These are phyloP conservation scores for Chloropsis hardwickii DNA, from an alignment of 2,113 vertebrate species.

Conservation along the genomic window DNA sequence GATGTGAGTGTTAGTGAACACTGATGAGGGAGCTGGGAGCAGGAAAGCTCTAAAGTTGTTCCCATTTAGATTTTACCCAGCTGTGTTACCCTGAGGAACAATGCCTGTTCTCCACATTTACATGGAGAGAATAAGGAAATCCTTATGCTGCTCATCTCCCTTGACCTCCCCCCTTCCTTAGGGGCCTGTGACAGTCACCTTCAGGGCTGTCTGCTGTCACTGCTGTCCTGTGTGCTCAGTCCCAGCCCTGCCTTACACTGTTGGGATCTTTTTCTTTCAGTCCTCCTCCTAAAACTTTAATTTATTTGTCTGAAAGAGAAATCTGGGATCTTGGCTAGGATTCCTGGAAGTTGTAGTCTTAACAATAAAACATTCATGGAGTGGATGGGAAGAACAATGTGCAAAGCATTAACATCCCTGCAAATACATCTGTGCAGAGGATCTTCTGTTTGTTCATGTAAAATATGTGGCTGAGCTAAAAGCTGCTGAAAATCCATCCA, in stretches of 20 bases:
- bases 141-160: background rate
- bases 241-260: background rate
- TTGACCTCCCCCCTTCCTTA: background rate
- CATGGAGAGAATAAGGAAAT: background rate
- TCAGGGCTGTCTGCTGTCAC: background rate
- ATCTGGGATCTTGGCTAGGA: background rate
- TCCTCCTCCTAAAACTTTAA: background rate
- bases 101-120: background rate
- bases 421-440: background rate
- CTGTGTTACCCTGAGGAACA: background rate
- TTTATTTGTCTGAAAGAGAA: background rate
- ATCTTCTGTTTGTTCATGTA: background rate
- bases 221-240: background rate
- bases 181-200: background rate
- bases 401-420: background rate
- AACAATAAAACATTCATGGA: background rate
- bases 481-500: background rate
- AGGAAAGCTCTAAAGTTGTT: background rate
- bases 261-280: background rate
- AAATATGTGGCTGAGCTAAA: background rate
- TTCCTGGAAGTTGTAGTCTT: background rate
- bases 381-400: background rate
- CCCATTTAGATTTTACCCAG: background rate
- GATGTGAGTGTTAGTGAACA: background rate
- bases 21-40: background rate